phyloP scores from a whole-genome alignment of 2,888 invertebrate species.

The Cetonia aurata region DNA sequence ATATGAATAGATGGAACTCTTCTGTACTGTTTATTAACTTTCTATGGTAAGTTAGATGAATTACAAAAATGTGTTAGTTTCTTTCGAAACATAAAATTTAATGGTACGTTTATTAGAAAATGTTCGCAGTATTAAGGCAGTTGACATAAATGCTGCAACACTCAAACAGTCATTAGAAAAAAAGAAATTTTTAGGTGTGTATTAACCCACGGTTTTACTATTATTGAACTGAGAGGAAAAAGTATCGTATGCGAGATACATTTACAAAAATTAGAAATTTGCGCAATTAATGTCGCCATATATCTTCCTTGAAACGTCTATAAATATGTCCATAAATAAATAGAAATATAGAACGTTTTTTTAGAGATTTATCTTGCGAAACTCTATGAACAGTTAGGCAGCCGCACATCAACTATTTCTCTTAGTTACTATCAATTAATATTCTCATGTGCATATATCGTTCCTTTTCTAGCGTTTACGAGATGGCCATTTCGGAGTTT shows the following conservation, averaged over 20 bases:
- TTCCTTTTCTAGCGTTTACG: slow-evolving; percentile 23
- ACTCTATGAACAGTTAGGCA: slow-evolving; percentile 34
- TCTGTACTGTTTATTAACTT: slow-evolving; percentile 28
- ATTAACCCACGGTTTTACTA: slow-evolving; percentile 26
- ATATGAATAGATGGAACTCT: too few species aligned
- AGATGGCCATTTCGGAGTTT: slow-evolving; percentile 22
- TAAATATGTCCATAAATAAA: slow-evolving; percentile 30
- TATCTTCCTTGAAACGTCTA: slow-evolving; percentile 34
- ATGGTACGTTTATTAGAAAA: slow-evolving; percentile 28
- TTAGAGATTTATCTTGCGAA: slow-evolving; percentile 42
- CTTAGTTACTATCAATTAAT: slow-evolving; percentile 35
- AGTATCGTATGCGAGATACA: slow-evolving; percentile 25
- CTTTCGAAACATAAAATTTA: slow-evolving; percentile 23
- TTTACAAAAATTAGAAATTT: slow-evolving; percentile 40
- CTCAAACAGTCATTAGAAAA: slow-evolving; percentile 25
- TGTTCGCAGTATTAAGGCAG: slow-evolving; percentile 17
- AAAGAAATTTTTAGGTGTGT: slow-evolving; percentile 30
- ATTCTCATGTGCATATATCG: slow-evolving; percentile 10
- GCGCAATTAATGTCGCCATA: slow-evolving; percentile 38
- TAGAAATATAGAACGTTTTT: slow-evolving; percentile 35
- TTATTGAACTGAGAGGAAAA: slow-evolving; percentile 26
- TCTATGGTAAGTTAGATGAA: slow-evolving; percentile 15
- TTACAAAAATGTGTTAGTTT: slow-evolving; percentile 12
- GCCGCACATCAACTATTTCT: slow-evolving; percentile 31
- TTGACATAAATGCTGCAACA: slow-evolving; percentile 27